Base-by-base conservation (phyloP, 2,888 invertebrate species). In the Hydropsyche betteni region DNA sequence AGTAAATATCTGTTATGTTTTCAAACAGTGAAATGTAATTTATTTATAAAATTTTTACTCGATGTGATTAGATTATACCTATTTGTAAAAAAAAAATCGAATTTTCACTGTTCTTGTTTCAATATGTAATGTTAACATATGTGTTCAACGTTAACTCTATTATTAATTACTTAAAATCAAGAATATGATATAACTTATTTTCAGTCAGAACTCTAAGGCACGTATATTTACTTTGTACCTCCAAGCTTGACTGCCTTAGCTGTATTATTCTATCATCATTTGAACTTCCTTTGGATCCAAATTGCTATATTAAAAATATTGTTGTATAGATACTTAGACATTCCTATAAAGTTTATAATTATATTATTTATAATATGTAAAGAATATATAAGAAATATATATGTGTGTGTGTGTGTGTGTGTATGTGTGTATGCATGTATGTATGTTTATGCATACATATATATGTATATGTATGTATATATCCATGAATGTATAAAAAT, bases 321-420 rank as follows among this genome's bases (percentile, higher is more conserved):
- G 74, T 77, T 74, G 74, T 74, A 70, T 77, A 77, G 73, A 76
- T 76, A 79, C 79, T 79, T 79, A 79, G 78, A 79, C 79, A 79
- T 79, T 79, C 79, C 79, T 76, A 76, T 76, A 44, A 69, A 74
- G 75, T 64, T 64, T 64, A 58, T 58, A 58, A 64, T 64, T 64
- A 64, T 64, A 64, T n/a, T 64, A 64, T 64, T 64, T 64, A 64
- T 64, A 36, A 64, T 33, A 36, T 64, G 36, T 64, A 64, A 64
- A 64, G 34, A 24, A 24, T 64, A 34, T 12, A 36, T 64, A 64
- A 64, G 64, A 34, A 61, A 64, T 16, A 69, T 34, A 53, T 24
- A 33, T 52, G 6, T 53, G 14, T 61, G 3, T 16, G 33, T 61
- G 24, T 24, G 24, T 24, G 33, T 51, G 12, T 64, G 33, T 64